These are phyloP conservation scores for Pollenia amentaria DNA, from an alignment of 2,888 invertebrate species.

Conservation along the genomic window DNA sequence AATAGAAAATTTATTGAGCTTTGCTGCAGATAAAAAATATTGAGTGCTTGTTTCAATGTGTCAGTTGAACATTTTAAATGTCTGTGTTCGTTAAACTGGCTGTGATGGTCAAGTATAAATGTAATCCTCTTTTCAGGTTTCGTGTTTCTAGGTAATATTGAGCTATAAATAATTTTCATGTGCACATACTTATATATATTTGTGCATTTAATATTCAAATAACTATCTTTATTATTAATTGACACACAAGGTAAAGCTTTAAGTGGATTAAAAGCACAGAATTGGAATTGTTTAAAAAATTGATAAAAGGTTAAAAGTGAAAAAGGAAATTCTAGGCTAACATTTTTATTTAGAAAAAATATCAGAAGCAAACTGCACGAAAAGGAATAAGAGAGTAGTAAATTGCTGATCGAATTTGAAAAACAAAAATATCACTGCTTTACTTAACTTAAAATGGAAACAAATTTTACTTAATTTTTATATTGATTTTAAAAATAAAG, in stretches of 20 bases:
- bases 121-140: neutral
- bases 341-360: neutral
- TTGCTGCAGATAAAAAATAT: conserved; percentile 45
- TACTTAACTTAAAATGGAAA: too few species aligned
- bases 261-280: neutral
- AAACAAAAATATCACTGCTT: too few species aligned
- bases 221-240: conserved; percentile 13
- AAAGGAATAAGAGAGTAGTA: too few species aligned
- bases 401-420: too few species aligned
- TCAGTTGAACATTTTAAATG: conserved; percentile 45
- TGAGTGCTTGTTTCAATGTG: conserved; percentile 33
- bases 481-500: too few species aligned
- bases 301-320: neutral
- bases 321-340: neutral
- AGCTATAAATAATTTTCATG: conserved; percentile 21
- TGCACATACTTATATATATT: conserved; percentile 7
- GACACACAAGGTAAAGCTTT: neutral
- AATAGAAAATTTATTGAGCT: conserved; percentile 68
- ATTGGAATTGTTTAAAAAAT: neutral
- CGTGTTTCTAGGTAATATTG: conserved; percentile 24
- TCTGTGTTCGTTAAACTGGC: conserved; percentile 13
- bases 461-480: too few species aligned
- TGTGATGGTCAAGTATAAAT: conserved; percentile 46
- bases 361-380: too few species aligned
- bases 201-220: neutral